Evolutionary conservation across 2,113 vertebrate species (phyloP).

Genomic region (Petromus typicus): DNA sequence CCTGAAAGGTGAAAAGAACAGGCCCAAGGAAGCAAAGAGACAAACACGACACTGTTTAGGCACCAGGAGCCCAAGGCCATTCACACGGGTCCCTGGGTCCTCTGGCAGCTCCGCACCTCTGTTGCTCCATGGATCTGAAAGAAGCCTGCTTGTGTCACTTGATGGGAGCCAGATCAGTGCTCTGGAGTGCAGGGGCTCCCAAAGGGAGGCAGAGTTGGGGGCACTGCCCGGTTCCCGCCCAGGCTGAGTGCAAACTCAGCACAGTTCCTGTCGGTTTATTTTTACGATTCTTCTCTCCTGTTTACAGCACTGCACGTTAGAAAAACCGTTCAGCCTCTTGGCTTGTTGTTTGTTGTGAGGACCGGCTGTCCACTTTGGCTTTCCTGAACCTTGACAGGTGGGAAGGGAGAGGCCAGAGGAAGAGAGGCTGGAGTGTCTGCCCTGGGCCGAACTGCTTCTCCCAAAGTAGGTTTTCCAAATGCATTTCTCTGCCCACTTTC

Average conservation of each 20-base stretch:
- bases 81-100: neutral
- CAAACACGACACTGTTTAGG: neutral
- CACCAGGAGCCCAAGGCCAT: neutral
- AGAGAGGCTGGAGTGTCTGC: neutral
- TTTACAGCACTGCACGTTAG: neutral
- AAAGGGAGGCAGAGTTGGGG: neutral
- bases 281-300: neutral
- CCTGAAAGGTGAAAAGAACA: slow-evolving; percentile 45
- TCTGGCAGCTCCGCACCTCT: neutral
- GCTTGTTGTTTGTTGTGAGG: slow-evolving; percentile 24
- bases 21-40: neutral
- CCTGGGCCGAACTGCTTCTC: neutral
- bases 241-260: neutral
- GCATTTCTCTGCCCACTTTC: neutral
- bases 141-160: neutral
- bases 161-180: neutral
- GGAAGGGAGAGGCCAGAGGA: neutral
- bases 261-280: neutral
- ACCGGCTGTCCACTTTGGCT: neutral
- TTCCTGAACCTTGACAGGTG: neutral
- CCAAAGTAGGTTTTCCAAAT: slow-evolving; percentile 33
- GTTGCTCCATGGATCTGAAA: neutral
- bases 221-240: neutral
- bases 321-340: neutral
- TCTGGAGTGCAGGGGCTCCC: neutral